Base-by-base conservation (phyloP, 2,113 vertebrate genomes). In the Catharus bicknelli region DNA sequence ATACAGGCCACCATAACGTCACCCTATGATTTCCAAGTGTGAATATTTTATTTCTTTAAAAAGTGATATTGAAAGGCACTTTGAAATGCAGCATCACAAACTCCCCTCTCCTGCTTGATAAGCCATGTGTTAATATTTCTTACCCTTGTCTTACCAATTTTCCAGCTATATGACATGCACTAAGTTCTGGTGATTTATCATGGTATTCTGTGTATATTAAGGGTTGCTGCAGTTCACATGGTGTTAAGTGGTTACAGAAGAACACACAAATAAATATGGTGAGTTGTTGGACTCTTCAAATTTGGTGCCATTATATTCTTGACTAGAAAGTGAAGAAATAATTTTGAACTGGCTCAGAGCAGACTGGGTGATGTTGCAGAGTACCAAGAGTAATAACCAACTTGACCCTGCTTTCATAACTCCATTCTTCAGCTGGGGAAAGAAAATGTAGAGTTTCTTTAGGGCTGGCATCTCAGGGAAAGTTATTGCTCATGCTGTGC, bases 151-250 rank as follows among this genome's bases (percentile, higher is more conserved):
- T 86, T 86, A 84, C 88, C 85, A 29, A 45, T 86, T 88, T 76
- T 90, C 73, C 95, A 86, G 87, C 69, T 95, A 89, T 85, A 83
- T 61, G 79, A 83, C 88, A 84, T 67, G 73, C 77, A 10, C 73
- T 38, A 22, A 91, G 32, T 89, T 83, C 87, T 95, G 87, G n/a
- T 84, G 80, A 95, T 97, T 95, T 93, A 94, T 91, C 80, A 16
- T 64, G 50, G 62, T 86, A 11, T 72, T 70, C 76, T 61, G 40
- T 95, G 72, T 61, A 34, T 27, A 54, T 86, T 73, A 88, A 82
- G 74, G 43, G 42, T 88, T 93, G 83, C 80, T 94, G 83, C 47
- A 73, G 20, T 91, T 95, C 90, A 69, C 83, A 93, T 78, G 88
- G 80, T 48, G 45, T 68, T 94, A 94, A 95, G 79, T 80, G 83